Base-by-base conservation (phyloP, 1,140 invertebrate species). In the Papilio polytes region DNA sequence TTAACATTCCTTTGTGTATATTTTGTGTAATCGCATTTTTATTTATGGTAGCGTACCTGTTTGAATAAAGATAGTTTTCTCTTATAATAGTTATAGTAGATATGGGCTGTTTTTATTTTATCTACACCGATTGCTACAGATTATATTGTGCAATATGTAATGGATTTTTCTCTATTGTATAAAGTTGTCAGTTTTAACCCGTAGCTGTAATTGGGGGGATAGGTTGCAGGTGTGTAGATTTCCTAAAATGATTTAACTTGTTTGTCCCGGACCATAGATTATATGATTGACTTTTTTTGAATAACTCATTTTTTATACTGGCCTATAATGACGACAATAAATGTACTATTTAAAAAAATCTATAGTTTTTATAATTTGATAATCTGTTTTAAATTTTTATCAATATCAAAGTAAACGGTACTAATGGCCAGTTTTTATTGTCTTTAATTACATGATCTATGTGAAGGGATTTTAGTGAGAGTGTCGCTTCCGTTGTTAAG, bases 1-100 rank as follows among this genome's bases (percentile, higher is more conserved):
- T 87, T 85, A 84, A 91, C 90, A 91, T 93, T 91, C 92, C 89
- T 85, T 89, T 92, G 84, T 90, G 87, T 92, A 91, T 88, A 88
- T 89, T 90, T 85, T 81, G 86, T 85, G 80, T 85, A 86, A 88
- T 85, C 88, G 90, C 90, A 90, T 92, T 91, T 87, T 87, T 84
- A 82, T 83, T 91, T 87, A 86, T 85, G 86, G 89, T 92, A 92
- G 89, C 84, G 80, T 76, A 77, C 77, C 77, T 20, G 77, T 66
- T 76, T 63, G 56, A 3, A 46, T 66, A 46, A 36, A 66, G 12
- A 63, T 89, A 87, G 85, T 88, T 88, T 90, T 85, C 46, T 48
- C 87, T 88, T 87, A 89, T 84, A 87, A 91, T 91, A 91, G 87
- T 88, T 84, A 82, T 88, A 51, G 86, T 92, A 92, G 90, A 87